These are phyloP conservation scores for Brienomyrus brachyistius DNA, from an alignment of 2,113 vertebrate genomes.

Conservation along the genomic window DNA sequence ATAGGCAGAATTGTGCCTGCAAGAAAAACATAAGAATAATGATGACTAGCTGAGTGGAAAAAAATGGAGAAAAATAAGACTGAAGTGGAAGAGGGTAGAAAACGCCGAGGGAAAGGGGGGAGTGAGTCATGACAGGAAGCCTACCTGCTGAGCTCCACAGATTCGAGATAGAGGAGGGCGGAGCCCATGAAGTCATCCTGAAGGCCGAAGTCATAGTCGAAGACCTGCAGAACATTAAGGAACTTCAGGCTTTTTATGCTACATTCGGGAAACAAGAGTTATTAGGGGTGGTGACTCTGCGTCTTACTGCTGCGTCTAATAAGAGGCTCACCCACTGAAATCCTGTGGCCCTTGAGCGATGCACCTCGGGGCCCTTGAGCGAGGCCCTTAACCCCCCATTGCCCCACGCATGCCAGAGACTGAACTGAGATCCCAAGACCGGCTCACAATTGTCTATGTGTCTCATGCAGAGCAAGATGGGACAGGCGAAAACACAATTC, in stretches of 20 bases:
- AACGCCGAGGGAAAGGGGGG: background rate
- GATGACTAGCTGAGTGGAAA: background rate
- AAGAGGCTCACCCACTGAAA: background rate
- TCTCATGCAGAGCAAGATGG: background rate
- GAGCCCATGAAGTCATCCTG: conserved; percentile 88
- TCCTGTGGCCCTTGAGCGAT: background rate
- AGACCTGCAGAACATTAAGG: conserved; percentile 58
- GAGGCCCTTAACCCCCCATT: background rate
- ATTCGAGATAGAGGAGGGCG: conserved; percentile 66
- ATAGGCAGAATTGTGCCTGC: background rate
- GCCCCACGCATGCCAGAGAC: background rate
- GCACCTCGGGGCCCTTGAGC: background rate
- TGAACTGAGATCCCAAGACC: background rate
- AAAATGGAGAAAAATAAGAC: background rate
- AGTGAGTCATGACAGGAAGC: background rate
- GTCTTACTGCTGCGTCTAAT: background rate
- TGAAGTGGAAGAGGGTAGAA: background rate
- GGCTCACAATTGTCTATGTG: background rate
- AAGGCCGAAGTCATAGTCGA: conserved; percentile 82
- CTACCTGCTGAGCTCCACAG: conserved; percentile 69
- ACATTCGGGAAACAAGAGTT: background rate
- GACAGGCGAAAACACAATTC: background rate
- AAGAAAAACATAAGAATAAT: background rate
- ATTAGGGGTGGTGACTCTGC: background rate
- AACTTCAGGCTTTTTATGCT: background rate